Conservation (phyloP, 2,113 vertebrate genomes). For the Grantiella picta region DNA sequence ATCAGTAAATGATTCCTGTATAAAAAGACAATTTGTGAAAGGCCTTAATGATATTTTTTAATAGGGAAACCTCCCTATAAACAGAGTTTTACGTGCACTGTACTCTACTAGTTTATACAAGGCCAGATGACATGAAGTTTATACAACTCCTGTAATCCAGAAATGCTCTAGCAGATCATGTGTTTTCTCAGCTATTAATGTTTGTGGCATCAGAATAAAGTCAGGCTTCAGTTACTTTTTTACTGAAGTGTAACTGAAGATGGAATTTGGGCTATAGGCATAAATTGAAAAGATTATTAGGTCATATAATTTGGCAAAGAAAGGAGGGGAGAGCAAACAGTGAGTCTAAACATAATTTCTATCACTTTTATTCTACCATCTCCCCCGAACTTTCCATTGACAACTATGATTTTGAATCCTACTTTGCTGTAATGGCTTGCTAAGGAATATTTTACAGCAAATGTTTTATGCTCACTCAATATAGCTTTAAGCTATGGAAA, state of each 20-base stretch:
- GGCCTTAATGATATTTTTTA: neutral
- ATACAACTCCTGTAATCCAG: neutral
- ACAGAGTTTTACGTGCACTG: neutral
- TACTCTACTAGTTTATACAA: neutral
- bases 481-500: neutral
- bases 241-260: neutral
- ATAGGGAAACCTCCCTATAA: neutral
- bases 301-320: neutral
- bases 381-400: neutral
- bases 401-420: neutral
- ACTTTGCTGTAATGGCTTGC: neutral
- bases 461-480: neutral
- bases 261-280: neutral
- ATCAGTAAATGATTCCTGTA: neutral
- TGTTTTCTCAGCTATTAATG: neutral
- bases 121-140: neutral
- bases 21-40: neutral
- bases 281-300: neutral
- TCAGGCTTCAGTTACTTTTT: neutral
- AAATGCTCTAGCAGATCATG: neutral
- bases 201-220: neutral
- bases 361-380: neutral
- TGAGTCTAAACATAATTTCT: neutral
- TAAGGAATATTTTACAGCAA: neutral
- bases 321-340: neutral